A percentile compares a stretch with the other conserved stretches of the same genome.
Conservation (phyloP, 2,113 vertebrate species). For the Lepus americanus region DNA sequence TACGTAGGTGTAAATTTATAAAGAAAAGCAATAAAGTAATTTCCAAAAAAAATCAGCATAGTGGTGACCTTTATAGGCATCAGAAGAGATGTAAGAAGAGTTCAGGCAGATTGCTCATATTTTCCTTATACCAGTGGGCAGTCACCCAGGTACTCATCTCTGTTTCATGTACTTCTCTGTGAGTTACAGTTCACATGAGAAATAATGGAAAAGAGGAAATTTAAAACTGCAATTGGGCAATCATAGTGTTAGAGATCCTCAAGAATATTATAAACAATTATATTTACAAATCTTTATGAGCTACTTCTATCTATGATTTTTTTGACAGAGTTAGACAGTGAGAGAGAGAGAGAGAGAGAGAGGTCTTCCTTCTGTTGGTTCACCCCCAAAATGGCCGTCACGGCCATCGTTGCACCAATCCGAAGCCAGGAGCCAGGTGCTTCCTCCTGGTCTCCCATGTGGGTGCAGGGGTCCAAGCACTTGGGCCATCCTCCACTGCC, state of each 20-base stretch:
- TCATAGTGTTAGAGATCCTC: neutral
- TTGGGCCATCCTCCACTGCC: too few relatives aligned
- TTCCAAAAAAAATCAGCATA: neutral
- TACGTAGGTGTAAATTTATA: neutral
- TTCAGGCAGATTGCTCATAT: neutral
- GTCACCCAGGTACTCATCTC: neutral
- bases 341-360: too few relatives aligned
- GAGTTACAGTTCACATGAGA: neutral
- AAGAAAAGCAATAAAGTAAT: neutral
- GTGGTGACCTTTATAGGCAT: neutral
- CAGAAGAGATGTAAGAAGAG: neutral
- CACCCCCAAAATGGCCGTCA: too few relatives aligned
- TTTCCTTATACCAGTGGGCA: neutral
- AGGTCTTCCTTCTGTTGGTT: too few relatives aligned
- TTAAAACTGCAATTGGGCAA: constrained; percentile 11
- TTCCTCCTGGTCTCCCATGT: too few relatives aligned
- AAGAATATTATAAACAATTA: neutral
- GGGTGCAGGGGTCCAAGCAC: too few relatives aligned
- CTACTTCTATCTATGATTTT: neutral
- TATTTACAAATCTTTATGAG: neutral
- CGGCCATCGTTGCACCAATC: too few relatives aligned
- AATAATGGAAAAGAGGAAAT: neutral
- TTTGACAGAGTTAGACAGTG: too few relatives aligned
- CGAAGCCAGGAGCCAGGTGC: too few relatives aligned
- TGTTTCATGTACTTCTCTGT: neutral